Conservation (phyloP, 2,113 vertebrate species). For the cat (Felis catus) region DNA sequence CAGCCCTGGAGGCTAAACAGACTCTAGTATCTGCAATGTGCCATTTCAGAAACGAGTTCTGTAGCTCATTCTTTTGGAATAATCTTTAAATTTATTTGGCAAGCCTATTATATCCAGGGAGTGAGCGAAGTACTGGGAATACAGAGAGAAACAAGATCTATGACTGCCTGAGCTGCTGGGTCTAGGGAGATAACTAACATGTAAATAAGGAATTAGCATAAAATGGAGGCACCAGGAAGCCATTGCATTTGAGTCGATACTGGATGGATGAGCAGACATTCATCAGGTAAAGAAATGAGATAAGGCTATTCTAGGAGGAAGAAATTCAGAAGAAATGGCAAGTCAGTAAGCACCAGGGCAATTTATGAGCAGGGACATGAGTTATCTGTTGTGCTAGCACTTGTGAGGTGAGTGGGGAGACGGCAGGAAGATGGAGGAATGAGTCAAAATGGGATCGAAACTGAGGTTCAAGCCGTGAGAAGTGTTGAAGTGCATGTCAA, state of each 20-base stretch:
- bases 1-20: background rate
- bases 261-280: background rate
- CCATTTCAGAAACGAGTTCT: conserved; percentile 23
- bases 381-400: background rate
- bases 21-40: background rate
- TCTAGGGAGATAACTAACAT: background rate
- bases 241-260: background rate
- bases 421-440: background rate
- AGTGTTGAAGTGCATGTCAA: background rate
- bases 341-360: background rate
- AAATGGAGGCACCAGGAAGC: background rate
- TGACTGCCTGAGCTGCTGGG: background rate
- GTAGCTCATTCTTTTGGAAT: conserved; percentile 40
- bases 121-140: background rate
- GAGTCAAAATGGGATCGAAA: background rate
- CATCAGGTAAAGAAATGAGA: background rate
- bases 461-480: background rate
- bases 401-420: background rate
- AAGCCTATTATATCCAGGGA: conserved; percentile 38
- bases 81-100: conserved; percentile 46
- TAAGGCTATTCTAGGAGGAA: background rate
- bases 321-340: background rate
- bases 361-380: background rate
- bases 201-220: conserved; percentile 28
- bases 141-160: conserved; percentile 10